These are phyloP conservation scores for Okapia johnstoni DNA, from an alignment of 2,113 vertebrate species.

Conservation along the genomic window DNA sequence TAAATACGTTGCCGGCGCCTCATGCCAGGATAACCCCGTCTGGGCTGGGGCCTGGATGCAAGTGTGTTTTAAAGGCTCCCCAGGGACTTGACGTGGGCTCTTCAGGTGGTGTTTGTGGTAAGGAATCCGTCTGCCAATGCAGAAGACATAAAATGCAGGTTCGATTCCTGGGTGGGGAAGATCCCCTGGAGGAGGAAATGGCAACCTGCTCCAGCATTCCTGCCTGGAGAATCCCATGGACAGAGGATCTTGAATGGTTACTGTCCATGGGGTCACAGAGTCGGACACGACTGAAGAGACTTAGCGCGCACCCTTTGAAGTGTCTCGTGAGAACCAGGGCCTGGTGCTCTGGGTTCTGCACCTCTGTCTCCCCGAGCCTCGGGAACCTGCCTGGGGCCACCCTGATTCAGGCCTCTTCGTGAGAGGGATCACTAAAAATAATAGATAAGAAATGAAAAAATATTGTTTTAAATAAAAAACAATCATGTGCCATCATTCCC, in stretches of 20 bases:
- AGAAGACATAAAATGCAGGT: neutral
- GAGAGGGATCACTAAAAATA: neutral
- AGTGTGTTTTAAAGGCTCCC: neutral
- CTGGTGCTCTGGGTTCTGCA: no score
- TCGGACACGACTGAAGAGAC: neutral
- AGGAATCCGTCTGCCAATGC: neutral
- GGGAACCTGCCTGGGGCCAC: neutral
- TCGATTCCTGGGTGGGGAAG: neutral
- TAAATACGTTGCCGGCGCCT: accelerated
- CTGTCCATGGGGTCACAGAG: neutral
- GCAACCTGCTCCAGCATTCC: neutral
- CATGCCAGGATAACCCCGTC: accelerated
- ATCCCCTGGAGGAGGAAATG: neutral
- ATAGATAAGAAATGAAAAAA: neutral
- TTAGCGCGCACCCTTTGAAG: accelerated
- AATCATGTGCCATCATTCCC: neutral
- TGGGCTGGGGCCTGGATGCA: neutral
- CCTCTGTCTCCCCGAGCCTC: accelerated
- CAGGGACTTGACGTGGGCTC: accelerated
- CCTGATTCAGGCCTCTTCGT: neutral
- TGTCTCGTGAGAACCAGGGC: no score
- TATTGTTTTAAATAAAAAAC: neutral
- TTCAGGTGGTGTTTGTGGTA: neutral
- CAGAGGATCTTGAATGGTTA: neutral
- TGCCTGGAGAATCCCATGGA: neutral